Conservation (phyloP, 2,113 vertebrate genomes). For the Haemorhous mexicanus region DNA sequence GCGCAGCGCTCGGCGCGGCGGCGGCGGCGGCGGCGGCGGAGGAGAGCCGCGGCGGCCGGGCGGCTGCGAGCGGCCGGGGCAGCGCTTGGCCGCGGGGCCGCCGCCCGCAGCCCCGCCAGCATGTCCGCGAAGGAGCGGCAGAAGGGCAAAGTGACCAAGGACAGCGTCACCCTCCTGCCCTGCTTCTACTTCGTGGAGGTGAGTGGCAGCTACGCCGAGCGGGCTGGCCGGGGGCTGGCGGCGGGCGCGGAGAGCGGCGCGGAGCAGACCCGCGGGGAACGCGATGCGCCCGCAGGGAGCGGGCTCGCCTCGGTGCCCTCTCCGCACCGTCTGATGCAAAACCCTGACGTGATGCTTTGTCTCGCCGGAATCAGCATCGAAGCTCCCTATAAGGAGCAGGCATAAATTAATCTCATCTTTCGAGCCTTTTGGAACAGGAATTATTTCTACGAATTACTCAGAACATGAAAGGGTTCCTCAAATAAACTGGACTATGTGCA, state of each 20-base stretch:
- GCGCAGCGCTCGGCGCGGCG: background rate
- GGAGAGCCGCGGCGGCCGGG: constrained; percentile 10
- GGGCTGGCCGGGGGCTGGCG: background rate
- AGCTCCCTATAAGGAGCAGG: background rate
- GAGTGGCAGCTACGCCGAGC: constrained; percentile 44
- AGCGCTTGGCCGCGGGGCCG: background rate
- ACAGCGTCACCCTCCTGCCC: constrained; percentile 93
- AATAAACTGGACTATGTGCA: background rate
- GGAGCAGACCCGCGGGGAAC: background rate
- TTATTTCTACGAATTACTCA: background rate
- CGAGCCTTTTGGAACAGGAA: background rate
- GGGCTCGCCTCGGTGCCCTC: background rate
- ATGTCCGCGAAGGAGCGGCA: constrained; percentile 89
- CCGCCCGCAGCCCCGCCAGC: constrained; percentile 58
- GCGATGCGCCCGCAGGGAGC: background rate
- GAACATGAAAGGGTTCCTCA: background rate
- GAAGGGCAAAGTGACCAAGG: constrained; percentile 85
- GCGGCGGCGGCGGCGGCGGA: constrained; percentile 24
- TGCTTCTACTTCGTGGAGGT: constrained; percentile 99
- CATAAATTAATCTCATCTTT: background rate
- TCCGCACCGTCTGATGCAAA: background rate
- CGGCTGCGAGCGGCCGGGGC: background rate
- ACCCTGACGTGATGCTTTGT: background rate
- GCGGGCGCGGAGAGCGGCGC: background rate
- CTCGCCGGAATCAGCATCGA: background rate